Evolutionary conservation across 2,113 vertebrate species (phyloP).

Genomic region (Heptranchias perlo): DNA sequence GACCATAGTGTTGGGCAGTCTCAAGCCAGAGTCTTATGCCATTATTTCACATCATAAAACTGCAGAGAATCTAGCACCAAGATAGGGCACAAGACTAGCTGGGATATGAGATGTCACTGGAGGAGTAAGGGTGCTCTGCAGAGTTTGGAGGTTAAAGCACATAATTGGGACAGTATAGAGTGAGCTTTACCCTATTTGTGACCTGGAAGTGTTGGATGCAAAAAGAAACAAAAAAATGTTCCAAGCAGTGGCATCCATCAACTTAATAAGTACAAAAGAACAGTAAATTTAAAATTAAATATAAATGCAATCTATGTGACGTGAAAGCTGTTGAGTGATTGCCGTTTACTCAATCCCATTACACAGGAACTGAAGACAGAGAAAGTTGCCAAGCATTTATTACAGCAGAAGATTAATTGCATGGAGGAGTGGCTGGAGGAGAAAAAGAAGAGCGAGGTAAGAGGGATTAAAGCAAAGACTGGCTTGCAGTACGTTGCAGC

Average conservation of each 20-base stretch:
- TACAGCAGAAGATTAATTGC: not conserved
- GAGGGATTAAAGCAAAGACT: not conserved
- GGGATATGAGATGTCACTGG: not conserved
- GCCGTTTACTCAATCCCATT: not conserved
- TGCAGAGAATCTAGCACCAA: not conserved
- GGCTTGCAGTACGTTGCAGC: not conserved
- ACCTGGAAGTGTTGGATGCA: slow-evolving; percentile 7
- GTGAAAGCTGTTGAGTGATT: not conserved
- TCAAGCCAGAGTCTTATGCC: not conserved
- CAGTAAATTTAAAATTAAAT: not conserved
- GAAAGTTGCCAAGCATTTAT: not conserved
- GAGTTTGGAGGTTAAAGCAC: not conserved
- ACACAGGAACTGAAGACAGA: slow-evolving; percentile 4
- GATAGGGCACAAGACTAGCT: not conserved
- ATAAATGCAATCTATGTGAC: not conserved
- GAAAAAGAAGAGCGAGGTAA: not conserved
- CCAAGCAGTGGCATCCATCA: not conserved
- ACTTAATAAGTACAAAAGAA: not conserved
- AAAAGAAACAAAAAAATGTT: not conserved
- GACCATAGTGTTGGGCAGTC: not conserved
- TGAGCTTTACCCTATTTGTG: not conserved
- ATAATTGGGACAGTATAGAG: not conserved
- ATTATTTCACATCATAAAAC: not conserved
- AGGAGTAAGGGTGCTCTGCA: not conserved
- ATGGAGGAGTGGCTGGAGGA: not conserved